These are phyloP conservation scores for Pseudochaenichthys georgianus DNA, from an alignment of 2,797 vertebrate species.

Conservation along the genomic window DNA sequence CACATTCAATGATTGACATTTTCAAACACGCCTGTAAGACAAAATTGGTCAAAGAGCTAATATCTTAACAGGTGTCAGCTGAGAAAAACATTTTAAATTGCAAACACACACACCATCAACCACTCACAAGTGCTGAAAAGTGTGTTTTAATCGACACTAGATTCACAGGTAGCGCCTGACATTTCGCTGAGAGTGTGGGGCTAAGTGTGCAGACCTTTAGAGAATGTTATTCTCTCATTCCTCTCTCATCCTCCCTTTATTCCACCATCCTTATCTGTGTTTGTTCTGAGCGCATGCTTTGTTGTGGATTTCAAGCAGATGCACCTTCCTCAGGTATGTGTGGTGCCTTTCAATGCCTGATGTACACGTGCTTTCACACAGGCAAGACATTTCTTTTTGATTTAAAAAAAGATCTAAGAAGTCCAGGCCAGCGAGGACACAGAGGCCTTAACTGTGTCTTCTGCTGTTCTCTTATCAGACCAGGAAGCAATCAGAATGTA, in stretches of 20 bases:
- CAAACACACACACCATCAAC: conserved; percentile 6
- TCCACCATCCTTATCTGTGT: conserved; percentile 58
- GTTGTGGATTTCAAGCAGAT: conserved; percentile 42
- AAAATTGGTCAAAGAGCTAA: conserved; percentile 52
- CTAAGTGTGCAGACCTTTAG: conserved; percentile 79
- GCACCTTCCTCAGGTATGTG: conserved; percentile 34
- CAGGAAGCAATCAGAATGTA: conserved; percentile 17
- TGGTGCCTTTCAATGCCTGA: conserved; percentile 9
- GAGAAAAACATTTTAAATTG: conserved; percentile 33
- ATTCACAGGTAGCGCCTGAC: conserved; percentile 69
- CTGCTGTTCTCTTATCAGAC: conserved; percentile 20
- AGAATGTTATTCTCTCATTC: conserved; percentile 68
- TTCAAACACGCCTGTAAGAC: conserved; percentile 36
- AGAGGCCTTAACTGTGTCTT: background rate
- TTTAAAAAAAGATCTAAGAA: conserved; percentile 17
- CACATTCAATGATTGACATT: conserved; percentile 50
- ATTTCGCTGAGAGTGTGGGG: conserved; percentile 69
- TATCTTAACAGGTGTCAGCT: conserved; percentile 46
- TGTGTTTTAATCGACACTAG: conserved; percentile 58
- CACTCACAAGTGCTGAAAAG: conserved; percentile 46
- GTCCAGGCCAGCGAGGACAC: conserved; percentile 11
- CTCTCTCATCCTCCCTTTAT: conserved; percentile 57
- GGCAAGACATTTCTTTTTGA: background rate
- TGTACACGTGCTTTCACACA: conserved; percentile 9
- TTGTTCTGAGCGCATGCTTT: conserved; percentile 52